phyloP scores from a whole-genome alignment of 2,797 vertebrate species.

The Platalea minor region DNA sequence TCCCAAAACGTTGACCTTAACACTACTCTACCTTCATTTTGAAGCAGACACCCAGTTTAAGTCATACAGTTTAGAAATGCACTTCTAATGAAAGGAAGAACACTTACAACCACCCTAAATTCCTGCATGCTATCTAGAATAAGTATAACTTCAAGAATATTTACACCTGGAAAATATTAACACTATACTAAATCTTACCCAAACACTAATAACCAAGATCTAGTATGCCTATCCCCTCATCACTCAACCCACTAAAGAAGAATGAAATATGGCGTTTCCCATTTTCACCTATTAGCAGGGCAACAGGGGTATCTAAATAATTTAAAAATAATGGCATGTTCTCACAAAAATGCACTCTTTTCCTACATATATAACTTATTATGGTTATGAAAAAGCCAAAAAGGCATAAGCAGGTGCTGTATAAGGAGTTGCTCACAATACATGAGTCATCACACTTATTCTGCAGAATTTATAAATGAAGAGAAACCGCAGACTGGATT shows the following conservation, averaged over 20 bases:
- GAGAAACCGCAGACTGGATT: constrained; percentile 20
- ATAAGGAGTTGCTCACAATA: background rate
- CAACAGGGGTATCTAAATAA: background rate
- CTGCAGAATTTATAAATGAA: constrained; percentile 9
- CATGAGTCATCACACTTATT: constrained; percentile 19
- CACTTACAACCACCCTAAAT: background rate
- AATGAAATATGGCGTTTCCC: background rate
- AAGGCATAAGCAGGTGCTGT: background rate
- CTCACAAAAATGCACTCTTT: background rate
- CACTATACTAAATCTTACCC: background rate
- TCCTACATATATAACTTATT: background rate
- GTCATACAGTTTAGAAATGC: background rate
- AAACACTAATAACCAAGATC: background rate
- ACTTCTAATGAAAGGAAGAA: background rate
- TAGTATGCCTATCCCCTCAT: background rate
- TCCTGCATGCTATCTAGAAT: background rate
- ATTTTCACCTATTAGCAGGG: background rate
- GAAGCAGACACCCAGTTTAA: background rate
- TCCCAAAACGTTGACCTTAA: background rate
- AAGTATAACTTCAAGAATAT: background rate
- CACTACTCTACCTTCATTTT: background rate
- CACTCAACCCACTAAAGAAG: background rate
- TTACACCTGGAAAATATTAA: background rate
- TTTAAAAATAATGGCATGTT: background rate
- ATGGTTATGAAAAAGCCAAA: background rate